These are phyloP conservation scores for Raja brachyura DNA, from an alignment of 2,113 vertebrate genomes.

Conservation along the genomic window DNA sequence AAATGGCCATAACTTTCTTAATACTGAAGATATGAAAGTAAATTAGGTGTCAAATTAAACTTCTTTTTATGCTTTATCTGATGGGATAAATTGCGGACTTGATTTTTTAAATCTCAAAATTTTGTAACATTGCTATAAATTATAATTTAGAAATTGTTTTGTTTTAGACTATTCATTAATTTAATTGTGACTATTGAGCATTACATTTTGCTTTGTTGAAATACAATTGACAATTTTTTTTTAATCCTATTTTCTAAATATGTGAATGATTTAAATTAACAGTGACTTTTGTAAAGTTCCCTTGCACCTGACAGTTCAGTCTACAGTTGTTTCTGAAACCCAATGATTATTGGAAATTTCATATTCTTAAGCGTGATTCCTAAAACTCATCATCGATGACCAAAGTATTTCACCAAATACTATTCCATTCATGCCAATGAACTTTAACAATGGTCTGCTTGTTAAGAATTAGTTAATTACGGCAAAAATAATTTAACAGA, in stretches of 20 bases:
- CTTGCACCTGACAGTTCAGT: neutral
- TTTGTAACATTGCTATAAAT: no score
- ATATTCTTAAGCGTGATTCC: neutral
- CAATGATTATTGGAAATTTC: neutral
- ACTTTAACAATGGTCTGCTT: neutral
- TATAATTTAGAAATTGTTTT: neutral
- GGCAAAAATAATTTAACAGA: neutral
- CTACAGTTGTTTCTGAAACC: neutral
- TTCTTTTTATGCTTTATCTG: no score
- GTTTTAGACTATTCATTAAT: neutral
- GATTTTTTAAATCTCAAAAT: no score
- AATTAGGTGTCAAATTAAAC: no score
- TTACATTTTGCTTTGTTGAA: neutral
- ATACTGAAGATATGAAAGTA: no score
- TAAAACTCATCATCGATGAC: neutral
- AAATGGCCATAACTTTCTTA: no score
- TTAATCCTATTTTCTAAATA: neutral
- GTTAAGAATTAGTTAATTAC: neutral
- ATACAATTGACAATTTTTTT: neutral
- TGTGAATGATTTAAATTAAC: neutral
- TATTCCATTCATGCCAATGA: neutral
- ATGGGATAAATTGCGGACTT: no score
- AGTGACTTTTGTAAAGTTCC: neutral
- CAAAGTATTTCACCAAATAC: neutral
- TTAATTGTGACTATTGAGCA: neutral